Percentiles rank a stretch among this genome's conserved stretches.
These are phyloP conservation scores for Druceiella hillmani DNA, from an alignment of 2,888 invertebrate species.

Conservation along the genomic window DNA sequence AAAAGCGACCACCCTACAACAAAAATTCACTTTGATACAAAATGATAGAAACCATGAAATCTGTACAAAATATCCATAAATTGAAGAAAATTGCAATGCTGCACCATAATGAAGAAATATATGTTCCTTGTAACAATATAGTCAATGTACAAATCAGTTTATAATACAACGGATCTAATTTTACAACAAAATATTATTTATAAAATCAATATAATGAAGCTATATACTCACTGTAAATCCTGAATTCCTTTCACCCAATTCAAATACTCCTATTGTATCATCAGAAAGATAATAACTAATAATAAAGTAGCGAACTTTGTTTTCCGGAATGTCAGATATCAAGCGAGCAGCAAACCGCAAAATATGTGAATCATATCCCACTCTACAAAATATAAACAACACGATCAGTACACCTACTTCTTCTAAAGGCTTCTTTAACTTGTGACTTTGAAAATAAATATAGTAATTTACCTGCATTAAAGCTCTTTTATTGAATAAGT, in stretches of 20 bases:
- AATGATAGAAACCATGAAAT: conserved; percentile 13
- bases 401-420: too few species aligned
- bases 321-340: conserved; percentile 63
- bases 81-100: too few species aligned
- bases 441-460: too few species aligned
- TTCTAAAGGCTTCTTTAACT: too few species aligned
- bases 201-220: too few species aligned
- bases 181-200: too few species aligned
- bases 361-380: conserved; percentile 69
- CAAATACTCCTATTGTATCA: conserved; percentile 79
- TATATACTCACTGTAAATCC: conserved; percentile 47
- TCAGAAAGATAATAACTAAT: conserved; percentile 77
- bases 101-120: too few species aligned
- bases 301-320: conserved; percentile 67
- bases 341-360: conserved; percentile 76
- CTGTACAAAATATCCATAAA: too few species aligned
- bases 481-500: too few species aligned
- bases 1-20: conserved; percentile 57
- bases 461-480: too few species aligned
- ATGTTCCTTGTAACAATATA: neutral
- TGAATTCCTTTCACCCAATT: conserved; percentile 67
- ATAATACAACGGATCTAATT: neutral
- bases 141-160: neutral
- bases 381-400: conserved; percentile 45
- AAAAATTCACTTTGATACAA: conserved; percentile 9